Percentiles rank a stretch among this genome's conserved stretches.
Evolutionary conservation across 2,888 invertebrate genomes (phyloP).

Genomic region (Leucania comma): DNA sequence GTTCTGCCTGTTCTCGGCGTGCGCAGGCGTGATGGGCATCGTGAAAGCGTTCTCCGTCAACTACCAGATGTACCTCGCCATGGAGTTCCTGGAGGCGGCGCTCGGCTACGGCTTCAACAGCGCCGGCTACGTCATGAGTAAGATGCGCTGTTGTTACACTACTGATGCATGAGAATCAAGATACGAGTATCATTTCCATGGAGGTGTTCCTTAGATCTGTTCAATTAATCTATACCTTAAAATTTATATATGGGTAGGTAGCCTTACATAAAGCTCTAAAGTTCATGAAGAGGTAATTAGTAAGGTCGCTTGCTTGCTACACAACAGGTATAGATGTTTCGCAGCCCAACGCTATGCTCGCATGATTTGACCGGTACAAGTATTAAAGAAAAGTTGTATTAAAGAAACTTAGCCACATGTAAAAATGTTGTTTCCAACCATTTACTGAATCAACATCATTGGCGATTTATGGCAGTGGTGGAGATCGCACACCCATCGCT

Average conservation of each 20-base stretch:
- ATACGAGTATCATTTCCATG: background rate
- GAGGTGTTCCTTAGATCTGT: background rate
- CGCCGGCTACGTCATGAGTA: constrained; percentile 88
- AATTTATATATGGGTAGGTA: too few species aligned
- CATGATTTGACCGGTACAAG: too few species aligned
- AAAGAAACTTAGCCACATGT: background rate
- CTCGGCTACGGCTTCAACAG: constrained; percentile 90
- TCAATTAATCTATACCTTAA: too few species aligned
- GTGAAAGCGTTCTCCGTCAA: constrained; percentile 88
- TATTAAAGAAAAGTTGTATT: too few species aligned
- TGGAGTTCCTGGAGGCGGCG: constrained; percentile 91
- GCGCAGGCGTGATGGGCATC: constrained; percentile 87
- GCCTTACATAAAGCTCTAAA: too few species aligned
- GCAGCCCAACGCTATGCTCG: too few species aligned
- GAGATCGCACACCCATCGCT: constrained; percentile 83
- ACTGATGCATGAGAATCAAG: background rate
- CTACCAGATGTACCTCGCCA: constrained; percentile 89
- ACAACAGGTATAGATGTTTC: too few species aligned
- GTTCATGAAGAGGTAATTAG: too few species aligned
- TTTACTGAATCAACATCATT: background rate
- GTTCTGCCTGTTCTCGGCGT: constrained; percentile 86
- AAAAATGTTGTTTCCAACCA: too few species aligned
- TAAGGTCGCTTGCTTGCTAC: too few species aligned
- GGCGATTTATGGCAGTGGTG: constrained; percentile 72
- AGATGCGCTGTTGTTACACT: constrained; percentile 1